Evolutionary conservation across 2,888 invertebrate genomes (phyloP).

Genomic region (Cheilosia pagana): DNA sequence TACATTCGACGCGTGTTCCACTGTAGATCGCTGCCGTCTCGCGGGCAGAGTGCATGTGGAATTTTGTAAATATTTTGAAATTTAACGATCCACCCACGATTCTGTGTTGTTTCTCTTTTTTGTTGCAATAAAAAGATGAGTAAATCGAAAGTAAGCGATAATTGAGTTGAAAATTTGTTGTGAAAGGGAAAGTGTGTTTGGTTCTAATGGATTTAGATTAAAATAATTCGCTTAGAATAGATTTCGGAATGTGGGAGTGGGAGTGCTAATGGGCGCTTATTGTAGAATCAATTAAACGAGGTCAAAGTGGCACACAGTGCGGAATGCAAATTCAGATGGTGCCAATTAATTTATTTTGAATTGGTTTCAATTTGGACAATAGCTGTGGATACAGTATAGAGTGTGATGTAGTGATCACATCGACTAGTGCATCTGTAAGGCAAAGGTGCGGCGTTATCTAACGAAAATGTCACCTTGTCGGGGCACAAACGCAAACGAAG

Average conservation of each 20-base stretch:
- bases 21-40: constrained; percentile 31
- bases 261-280: constrained; percentile 31
- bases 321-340: constrained; percentile 35
- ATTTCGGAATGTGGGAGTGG: constrained; percentile 40
- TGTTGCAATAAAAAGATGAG: constrained; percentile 44
- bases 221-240: constrained; percentile 35
- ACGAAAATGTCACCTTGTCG: constrained; percentile 55
- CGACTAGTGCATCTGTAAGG: background rate
- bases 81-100: constrained; percentile 13
- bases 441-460: constrained; percentile 44
- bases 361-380: constrained; percentile 22
- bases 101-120: background rate
- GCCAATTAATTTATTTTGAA: constrained; percentile 36
- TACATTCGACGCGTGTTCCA: constrained; percentile 47
- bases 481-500: constrained; percentile 20
- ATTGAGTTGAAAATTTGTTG: constrained; percentile 20
- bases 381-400: background rate
- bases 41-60: constrained; percentile 24
- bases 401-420: background rate
- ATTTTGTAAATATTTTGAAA: constrained; percentile 61
- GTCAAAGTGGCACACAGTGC: constrained; percentile 13
- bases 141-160: constrained; percentile 69
- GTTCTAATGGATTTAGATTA: constrained; percentile 17
- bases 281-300: constrained; percentile 42
- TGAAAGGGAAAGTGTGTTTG: constrained; percentile 40